Conservation (phyloP, 2,113 vertebrate species). For the Rhinichthys klamathensis region DNA sequence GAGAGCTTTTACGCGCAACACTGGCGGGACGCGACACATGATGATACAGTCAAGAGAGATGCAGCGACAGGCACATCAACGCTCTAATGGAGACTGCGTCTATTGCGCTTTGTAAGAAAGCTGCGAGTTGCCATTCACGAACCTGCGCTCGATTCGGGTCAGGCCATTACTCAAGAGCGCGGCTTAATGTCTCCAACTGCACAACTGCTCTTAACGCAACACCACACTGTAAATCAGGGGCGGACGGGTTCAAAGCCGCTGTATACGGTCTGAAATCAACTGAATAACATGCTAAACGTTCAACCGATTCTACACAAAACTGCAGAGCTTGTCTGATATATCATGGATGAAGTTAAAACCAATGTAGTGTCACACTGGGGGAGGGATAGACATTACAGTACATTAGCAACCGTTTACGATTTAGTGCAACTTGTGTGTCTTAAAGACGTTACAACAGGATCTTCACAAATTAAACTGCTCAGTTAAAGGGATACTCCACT, state of each 20-base stretch:
- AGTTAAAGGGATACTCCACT: too few relatives aligned
- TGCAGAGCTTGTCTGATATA: not conserved
- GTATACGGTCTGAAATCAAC: not conserved
- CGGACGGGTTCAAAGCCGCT: not conserved
- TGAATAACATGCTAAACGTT: not conserved
- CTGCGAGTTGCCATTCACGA: not conserved
- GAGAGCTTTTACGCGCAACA: not conserved
- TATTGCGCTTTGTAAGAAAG: not conserved
- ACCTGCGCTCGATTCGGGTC: not conserved
- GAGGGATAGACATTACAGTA: too few relatives aligned
- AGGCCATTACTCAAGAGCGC: not conserved
- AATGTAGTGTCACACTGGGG: too few relatives aligned
- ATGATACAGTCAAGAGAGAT: conserved; percentile 7
- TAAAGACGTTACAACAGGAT: too few relatives aligned
- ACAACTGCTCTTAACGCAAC: conserved; percentile 1
- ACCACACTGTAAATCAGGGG: not conserved
- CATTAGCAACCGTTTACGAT: too few relatives aligned
- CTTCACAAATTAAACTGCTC: too few relatives aligned
- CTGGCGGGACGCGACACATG: not conserved
- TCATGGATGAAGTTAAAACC: too few relatives aligned
- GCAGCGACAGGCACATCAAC: not conserved
- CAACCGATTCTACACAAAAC: not conserved
- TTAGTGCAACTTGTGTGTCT: too few relatives aligned
- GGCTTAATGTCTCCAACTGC: not conserved
- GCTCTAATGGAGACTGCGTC: not conserved